Evolutionary conservation across 1,140 invertebrate species (phyloP), one percentile per base, ranked within the genome.

Genomic region (Achatina immaculata): DNA sequence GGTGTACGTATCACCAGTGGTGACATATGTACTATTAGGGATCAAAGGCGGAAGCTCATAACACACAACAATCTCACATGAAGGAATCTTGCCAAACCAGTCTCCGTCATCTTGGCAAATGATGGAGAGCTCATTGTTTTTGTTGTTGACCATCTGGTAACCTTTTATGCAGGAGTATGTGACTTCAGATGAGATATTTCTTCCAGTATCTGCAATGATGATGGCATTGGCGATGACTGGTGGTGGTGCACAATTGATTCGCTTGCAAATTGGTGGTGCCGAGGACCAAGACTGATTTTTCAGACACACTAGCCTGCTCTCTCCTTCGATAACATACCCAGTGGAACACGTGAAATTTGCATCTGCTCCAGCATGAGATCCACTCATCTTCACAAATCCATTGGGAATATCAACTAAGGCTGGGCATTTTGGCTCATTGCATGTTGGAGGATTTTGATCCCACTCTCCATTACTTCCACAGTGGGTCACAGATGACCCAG

Each of bases 201-300:
- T 31, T 43, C 76, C 69, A 14, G 58, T 66, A 19, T 82, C 71
- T 34, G 79, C 66, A 38, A n/a, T 62, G 9, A 83, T 16, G n/a
- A 62, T 45, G 24, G 75, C 45, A 66, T 69, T 38, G 31, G 68
- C 34, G 11, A 72, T 65, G 16, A 36, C 28, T 24, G 72, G 45
- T n/a, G 85, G 85, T 21, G 16, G 11, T 4, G 83, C 82, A 79
- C 88, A 89, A n/a, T 43, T 76, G n/a, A 86, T 58, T 14, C 55
- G 82, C 14, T 81, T 78, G 82, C 88, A 89, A 4, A 36, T 66
- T 58, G 86, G 84, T 38, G 75, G 16, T 36, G 55, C 45, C 6
- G 83, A 82, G 48, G 81, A 81, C 89, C 89, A 90, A 24, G 43
- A 66, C 28, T 85, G 86, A 48, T 73, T 79, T 14, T 78, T 80